These are phyloP conservation scores for Bombus waltoni DNA, from an alignment of 1,140 invertebrate species.

Conservation along the genomic window DNA sequence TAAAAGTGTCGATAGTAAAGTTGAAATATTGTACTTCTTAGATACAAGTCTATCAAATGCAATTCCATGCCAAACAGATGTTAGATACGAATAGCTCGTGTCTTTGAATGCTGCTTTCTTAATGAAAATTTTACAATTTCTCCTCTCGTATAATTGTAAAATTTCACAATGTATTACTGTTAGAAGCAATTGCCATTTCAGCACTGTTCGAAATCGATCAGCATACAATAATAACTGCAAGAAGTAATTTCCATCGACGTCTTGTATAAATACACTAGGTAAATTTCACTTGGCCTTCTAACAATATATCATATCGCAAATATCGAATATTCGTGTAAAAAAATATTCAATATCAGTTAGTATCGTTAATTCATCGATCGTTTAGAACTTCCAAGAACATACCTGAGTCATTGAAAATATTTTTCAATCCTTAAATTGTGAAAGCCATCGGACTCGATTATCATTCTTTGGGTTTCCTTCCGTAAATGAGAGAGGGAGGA, in stretches of 20 bases:
- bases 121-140: neutral
- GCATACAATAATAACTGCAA: neutral
- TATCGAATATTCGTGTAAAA: neutral
- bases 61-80: neutral
- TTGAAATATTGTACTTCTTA: neutral
- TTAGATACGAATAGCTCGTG: neutral
- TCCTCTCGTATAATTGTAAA: neutral
- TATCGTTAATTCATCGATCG: neutral
- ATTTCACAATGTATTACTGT: neutral
- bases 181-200: neutral
- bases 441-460: conserved; percentile 1
- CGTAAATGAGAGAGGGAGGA: neutral
- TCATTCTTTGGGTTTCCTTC: neutral
- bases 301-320: neutral
- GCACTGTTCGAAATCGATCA: neutral
- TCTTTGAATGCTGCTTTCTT: neutral
- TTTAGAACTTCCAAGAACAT: neutral
- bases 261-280: neutral
- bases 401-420: conserved; percentile 15
- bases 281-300: neutral
- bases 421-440: conserved; percentile 9
- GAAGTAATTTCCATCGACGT: neutral
- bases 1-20: neutral
- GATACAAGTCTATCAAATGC: neutral
- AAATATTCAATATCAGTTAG: neutral